A percentile compares a stretch with the other conserved stretches of the same genome.
These are phyloP conservation scores for Leptothorax acervorum DNA, from an alignment of 2,888 invertebrate species.

Conservation along the genomic window DNA sequence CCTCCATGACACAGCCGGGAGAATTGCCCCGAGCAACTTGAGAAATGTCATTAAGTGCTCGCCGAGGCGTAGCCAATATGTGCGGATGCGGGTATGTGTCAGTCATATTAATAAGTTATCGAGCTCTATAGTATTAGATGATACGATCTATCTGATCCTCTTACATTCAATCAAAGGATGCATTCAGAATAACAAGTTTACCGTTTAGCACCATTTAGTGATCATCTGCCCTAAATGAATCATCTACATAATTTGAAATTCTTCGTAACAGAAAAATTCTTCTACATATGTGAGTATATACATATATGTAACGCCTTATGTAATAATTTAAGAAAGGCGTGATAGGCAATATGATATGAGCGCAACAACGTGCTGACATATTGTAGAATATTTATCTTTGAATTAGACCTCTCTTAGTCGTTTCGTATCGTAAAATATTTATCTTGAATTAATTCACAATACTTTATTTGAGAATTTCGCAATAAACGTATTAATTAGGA, in stretches of 20 bases:
- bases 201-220: neutral
- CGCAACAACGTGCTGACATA: neutral
- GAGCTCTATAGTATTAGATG: slow-evolving; percentile 24
- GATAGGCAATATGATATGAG: neutral
- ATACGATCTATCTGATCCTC: slow-evolving; percentile 11
- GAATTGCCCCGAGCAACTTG: slow-evolving; percentile 77
- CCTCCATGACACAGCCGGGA: slow-evolving; percentile 36
- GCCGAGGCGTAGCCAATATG: slow-evolving; percentile 77
- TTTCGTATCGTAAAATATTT: neutral
- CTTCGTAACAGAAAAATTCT: neutral
- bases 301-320: neutral
- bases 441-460: neutral
- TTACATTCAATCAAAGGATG: neutral
- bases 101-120: slow-evolving; percentile 51
- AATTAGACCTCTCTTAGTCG: neutral
- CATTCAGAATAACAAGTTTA: neutral
- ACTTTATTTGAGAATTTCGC: neutral
- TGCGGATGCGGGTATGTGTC: slow-evolving; percentile 35
- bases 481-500: slow-evolving; percentile 35
- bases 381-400: neutral
- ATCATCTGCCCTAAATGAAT: neutral
- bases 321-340: neutral
- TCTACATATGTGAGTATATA: neutral
- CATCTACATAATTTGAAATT: neutral
- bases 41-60: slow-evolving; percentile 79